Percentiles rank a stretch among this genome's conserved stretches.
These are phyloP conservation scores for Onchidella celtica DNA, from an alignment of 2,888 invertebrate genomes.

Conservation along the genomic window DNA sequence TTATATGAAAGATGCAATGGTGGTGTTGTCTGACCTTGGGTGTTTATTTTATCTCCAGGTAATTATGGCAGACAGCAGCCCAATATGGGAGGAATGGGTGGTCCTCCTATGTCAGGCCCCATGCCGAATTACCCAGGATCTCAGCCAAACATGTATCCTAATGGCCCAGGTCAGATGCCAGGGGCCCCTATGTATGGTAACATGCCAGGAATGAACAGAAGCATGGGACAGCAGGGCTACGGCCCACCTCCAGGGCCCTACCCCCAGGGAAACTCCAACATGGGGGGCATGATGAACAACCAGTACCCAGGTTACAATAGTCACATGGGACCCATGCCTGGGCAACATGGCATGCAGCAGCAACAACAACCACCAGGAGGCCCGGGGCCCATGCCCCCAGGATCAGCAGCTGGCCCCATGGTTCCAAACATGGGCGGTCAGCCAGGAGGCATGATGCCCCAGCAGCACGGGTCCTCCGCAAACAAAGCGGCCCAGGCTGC, in stretches of 20 bases:
- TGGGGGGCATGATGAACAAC: slow-evolving; percentile 61
- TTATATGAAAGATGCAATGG: no score
- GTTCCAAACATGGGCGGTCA: slow-evolving; percentile 43
- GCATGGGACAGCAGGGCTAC: slow-evolving; percentile 56
- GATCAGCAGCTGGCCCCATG: slow-evolving; percentile 23
- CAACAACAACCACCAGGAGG: slow-evolving; percentile 16
- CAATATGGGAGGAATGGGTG: slow-evolving; percentile 58
- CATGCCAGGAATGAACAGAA: slow-evolving; percentile 55
- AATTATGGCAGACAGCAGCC: slow-evolving; percentile 64
- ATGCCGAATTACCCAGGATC: slow-evolving; percentile 51
- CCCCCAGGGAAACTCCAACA: slow-evolving; percentile 54
- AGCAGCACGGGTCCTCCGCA: slow-evolving; percentile 47
- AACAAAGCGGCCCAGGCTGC: slow-evolving; percentile 77
- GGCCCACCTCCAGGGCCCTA: slow-evolving; percentile 61
- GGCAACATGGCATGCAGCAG: slow-evolving; percentile 45
- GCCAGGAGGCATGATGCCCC: slow-evolving; percentile 46
- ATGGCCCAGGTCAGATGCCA: slow-evolving; percentile 48
- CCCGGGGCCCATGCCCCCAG: slow-evolving; percentile 46
- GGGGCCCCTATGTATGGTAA: slow-evolving; percentile 70
- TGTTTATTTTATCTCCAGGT: no score
- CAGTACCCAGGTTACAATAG: slow-evolving; percentile 65
- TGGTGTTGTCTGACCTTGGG: no score
- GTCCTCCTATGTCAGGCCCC: slow-evolving; percentile 63
- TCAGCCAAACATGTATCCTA: slow-evolving; percentile 46
- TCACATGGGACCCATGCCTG: slow-evolving; percentile 57